Evolutionary conservation across 2,888 invertebrate species (phyloP), one percentile per base, ranked within the genome.

Genomic region (Drosophila recens): DNA sequence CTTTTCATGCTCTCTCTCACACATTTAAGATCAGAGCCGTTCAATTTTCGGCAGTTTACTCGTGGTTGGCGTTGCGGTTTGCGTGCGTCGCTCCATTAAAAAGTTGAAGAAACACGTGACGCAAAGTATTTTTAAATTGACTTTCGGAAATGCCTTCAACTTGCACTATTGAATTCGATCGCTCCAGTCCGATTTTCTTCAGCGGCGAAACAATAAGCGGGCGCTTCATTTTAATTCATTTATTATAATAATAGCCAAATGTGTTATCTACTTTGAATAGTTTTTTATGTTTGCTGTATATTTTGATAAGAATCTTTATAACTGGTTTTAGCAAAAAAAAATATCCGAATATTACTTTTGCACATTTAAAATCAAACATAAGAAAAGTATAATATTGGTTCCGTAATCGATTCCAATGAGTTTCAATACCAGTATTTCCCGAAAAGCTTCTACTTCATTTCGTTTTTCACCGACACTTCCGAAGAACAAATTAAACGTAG

Each of bases 11-110:
- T 23, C 23, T 23, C 23, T 49, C 13, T 34, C 45, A 57, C 45
- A 45, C 23, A 59, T 58, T 59, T 27, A 27, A 27, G 23, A 53
- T 45, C 38, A 42, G 5, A 40, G 4, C 30, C 40, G 49, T 43
- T 30, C 6, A 3, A n/a, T 10, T 10, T 43, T 57, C 43, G 46
- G 43, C 57, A 53, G 45, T 75, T 67, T 46, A 64, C 51, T 69
- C 57, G 27, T 51, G 15, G 42, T 61, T 46, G 27, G 1, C 13
- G 36, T 36, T 34, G 11, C 11, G 11, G 34, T 11, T 36, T 13
- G 34, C 11, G 11, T 4, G 34, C 11, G 36, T 36, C 36, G 36
- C 36, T 36, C 36, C 11, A 4, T 36, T 36, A 1, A 36, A 13
- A 13, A 36, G 13, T 13, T 4, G 13, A 4, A 36, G 5, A 4